Evolutionary conservation across 2,113 vertebrate species (phyloP).

Genomic region (Buteo buteo): DNA sequence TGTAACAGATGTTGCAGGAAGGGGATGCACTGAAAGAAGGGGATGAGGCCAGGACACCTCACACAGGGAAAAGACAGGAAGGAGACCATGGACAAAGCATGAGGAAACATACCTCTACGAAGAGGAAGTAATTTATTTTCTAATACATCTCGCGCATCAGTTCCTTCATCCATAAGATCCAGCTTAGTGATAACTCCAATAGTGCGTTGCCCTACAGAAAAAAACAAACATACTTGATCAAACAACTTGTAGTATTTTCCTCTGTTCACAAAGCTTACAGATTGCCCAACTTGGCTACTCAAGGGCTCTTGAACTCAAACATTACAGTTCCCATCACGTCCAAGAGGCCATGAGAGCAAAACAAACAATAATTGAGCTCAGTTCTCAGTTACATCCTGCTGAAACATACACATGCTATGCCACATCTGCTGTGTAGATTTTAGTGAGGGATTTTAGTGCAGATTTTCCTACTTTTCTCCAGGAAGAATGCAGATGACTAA

Average conservation of each 20-base stretch:
- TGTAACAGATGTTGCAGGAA: background rate
- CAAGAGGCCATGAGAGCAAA: background rate
- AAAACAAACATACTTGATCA: background rate
- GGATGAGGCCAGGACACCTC: background rate
- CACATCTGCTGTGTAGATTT: background rate
- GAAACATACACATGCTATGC: background rate
- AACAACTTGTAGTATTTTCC: background rate
- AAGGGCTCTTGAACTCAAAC: background rate
- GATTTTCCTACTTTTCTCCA: background rate
- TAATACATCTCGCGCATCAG: constrained; percentile 93
- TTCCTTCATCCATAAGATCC: constrained; percentile 98
- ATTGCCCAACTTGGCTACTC: background rate
- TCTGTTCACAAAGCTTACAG: background rate
- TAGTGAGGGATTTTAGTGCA: background rate
- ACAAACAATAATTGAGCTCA: background rate
- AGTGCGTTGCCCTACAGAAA: constrained; percentile 83
- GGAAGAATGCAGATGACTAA: background rate
- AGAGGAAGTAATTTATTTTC: constrained; percentile 97
- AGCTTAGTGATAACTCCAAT: constrained; percentile 98
- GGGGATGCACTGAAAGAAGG: background rate
- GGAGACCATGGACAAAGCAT: background rate
- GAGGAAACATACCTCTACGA: constrained; percentile 81
- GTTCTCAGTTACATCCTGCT: background rate
- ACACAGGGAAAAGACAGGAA: background rate
- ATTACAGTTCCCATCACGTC: background rate